Evolutionary conservation across 2,888 invertebrate species (phyloP).

Genomic region (Nomada fabriciana): DNA sequence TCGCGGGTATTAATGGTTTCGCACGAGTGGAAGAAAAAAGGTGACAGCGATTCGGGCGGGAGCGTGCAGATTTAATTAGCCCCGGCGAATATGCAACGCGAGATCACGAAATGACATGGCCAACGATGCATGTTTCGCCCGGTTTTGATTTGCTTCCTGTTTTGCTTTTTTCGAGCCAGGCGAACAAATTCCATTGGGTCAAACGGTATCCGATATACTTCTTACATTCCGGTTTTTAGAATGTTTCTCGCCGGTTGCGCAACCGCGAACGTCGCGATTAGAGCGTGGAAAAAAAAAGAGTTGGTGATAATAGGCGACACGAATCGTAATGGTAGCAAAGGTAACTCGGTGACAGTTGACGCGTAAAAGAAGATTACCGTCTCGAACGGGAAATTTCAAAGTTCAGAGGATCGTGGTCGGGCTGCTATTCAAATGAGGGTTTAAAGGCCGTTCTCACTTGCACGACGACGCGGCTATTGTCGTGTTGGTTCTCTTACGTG

Average conservation of each 20-base stretch:
- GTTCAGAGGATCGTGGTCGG: slow-evolving; percentile 42
- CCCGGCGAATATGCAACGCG: background rate
- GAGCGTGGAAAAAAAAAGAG: background rate
- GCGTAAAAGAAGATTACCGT: slow-evolving; percentile 10
- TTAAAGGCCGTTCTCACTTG: slow-evolving; percentile 50
- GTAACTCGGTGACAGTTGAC: background rate
- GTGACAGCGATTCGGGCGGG: slow-evolving; percentile 9
- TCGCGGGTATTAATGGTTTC: slow-evolving; percentile 15
- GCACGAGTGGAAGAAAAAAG: background rate
- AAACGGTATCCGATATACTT: background rate
- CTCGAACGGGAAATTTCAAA: slow-evolving; percentile 46
- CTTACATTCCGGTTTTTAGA: background rate
- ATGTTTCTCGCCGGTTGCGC: background rate
- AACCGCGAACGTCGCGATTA: background rate
- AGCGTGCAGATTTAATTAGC: background rate
- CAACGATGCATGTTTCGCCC: background rate
- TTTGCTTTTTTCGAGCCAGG: no score
- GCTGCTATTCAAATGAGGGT: slow-evolving; percentile 63
- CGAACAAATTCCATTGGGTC: background rate
- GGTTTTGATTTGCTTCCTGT: no score
- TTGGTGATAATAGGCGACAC: background rate
- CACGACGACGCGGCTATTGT: background rate
- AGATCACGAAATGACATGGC: background rate
- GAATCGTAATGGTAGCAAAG: background rate
- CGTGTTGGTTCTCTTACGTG: background rate